These are phyloP conservation scores for Brotula barbata DNA, from an alignment of 2,797 vertebrate genomes.

Conservation along the genomic window DNA sequence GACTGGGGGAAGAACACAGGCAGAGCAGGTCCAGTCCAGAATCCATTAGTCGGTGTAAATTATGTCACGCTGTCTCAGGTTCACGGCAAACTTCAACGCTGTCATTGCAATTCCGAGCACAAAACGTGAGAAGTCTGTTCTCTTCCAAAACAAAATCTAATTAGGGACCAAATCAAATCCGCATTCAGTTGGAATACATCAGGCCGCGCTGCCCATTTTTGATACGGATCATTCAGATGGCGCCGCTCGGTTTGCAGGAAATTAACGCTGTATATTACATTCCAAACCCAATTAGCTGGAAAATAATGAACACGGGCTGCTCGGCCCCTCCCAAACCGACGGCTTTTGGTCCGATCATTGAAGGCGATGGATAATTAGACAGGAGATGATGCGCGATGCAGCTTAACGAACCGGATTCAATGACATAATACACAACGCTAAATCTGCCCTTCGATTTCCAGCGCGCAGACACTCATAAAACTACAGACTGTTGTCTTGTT, in stretches of 20 bases:
- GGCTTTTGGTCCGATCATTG: constrained; percentile 10
- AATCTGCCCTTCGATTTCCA: constrained; percentile 1
- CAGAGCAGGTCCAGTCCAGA: neutral
- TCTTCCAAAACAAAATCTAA: constrained; percentile 35
- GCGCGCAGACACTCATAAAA: neutral
- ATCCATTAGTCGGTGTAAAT: too few relatives aligned
- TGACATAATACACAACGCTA: neutral
- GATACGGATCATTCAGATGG: constrained; percentile 44
- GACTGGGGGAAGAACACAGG: neutral
- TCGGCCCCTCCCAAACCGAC: constrained; percentile 4
- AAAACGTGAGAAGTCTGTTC: constrained; percentile 36
- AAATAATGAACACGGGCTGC: constrained; percentile 13
- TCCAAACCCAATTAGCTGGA: constrained; percentile 44
- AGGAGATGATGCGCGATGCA: constrained; percentile 7
- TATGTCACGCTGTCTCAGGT: neutral
- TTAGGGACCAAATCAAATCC: constrained; percentile 46
- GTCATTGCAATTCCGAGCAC: constrained; percentile 30
- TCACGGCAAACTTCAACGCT: constrained; percentile 1
- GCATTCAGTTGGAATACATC: neutral
- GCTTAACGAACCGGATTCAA: neutral
- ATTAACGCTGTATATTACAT: constrained; percentile 42
- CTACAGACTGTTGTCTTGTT: too few relatives aligned
- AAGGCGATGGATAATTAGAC: constrained; percentile 23
- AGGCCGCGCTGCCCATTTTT: constrained; percentile 11
- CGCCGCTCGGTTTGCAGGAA: constrained; percentile 34